Evolutionary conservation across 37 sponge, comb jelly and placozoan species (phyloP).

Genomic region (Hexactinellida sp.): DNA sequence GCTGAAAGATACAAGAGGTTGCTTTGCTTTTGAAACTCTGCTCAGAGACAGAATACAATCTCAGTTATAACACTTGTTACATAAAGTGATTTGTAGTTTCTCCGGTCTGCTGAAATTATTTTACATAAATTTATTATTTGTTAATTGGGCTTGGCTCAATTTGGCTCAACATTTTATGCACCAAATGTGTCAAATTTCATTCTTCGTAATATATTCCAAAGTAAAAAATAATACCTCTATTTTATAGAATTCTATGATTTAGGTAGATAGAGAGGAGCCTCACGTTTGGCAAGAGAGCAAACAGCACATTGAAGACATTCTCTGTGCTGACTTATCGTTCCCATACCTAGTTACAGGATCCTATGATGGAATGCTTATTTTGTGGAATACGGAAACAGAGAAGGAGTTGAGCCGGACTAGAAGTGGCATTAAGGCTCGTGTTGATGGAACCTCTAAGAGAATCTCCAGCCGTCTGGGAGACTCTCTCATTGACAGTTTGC

Average conservation of each 20-base stretch:
- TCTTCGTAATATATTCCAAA: too few species aligned
- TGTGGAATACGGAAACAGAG: constrained; percentile 85
- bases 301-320: constrained; percentile 69
- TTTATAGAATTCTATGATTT: too few species aligned
- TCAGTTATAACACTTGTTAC: background rate
- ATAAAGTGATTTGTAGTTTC: background rate
- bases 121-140: too few species aligned
- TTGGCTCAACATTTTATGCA: too few species aligned
- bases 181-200: too few species aligned
- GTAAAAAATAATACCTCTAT: too few species aligned
- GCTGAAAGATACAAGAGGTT: background rate
- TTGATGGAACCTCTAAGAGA: constrained; percentile 23
- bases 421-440: background rate
- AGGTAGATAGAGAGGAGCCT: background rate
- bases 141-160: too few species aligned
- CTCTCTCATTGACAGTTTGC: background rate
- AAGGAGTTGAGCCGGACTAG: constrained; percentile 30
- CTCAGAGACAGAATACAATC: background rate
- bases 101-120: too few species aligned
- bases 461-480: background rate
- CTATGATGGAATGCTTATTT: constrained; percentile 78
- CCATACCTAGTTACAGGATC: constrained; percentile 86
- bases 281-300: constrained; percentile 10
- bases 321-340: constrained; percentile 61
- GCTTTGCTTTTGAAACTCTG: background rate